Evolutionary conservation across 2,797 vertebrate genomes (phyloP), one percentile per base, ranked within the genome.

Genomic region (Sardinella longiceps): DNA sequence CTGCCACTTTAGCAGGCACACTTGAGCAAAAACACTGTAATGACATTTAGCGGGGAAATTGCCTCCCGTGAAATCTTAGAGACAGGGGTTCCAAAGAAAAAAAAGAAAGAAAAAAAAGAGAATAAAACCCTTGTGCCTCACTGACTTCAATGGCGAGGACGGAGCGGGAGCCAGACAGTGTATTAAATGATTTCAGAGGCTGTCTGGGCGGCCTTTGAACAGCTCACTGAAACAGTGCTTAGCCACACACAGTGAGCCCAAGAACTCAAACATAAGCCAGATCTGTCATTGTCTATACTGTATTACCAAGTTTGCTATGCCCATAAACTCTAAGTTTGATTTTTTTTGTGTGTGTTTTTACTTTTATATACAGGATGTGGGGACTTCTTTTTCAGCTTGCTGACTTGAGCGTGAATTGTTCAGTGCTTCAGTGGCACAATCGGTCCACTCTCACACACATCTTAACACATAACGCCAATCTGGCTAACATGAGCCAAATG

Each of bases 31-130:
- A 94, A 94, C 88, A 91, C 88, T 92, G 89, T 92, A 94, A 93
- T 94, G 91, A 93, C 92, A 94, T 92, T 95, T 93, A 93, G 91
- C 87, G 86, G 92, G 25, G 91, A 95, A 95, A 94, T 93, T 94
- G 93, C 92, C 92, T 94, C 88, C 89, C 90, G 91, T 93, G 90
- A 92, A 94, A 94, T 92, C 91, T 91, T 92, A 91, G 87, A 88
- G 87, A 87, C 84, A 3, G 81, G 87, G 87, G 90, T 91, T 90
- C 92, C n/a, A n/a, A n/a, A 90, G 89, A 89, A 91, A 89, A 60
- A 83, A 18, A 30, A 53, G 20, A 53, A 53, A 90, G 89, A 89
- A 91, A 89, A 58, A 83, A 18, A 30, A 18, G 5, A 37, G 30
- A 33, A 70, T 10, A 39, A 70, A 74, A 37, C 30, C 66, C 87